Conservation (phyloP, 2,797 vertebrate species). For the Malacoctenus gilli region DNA sequence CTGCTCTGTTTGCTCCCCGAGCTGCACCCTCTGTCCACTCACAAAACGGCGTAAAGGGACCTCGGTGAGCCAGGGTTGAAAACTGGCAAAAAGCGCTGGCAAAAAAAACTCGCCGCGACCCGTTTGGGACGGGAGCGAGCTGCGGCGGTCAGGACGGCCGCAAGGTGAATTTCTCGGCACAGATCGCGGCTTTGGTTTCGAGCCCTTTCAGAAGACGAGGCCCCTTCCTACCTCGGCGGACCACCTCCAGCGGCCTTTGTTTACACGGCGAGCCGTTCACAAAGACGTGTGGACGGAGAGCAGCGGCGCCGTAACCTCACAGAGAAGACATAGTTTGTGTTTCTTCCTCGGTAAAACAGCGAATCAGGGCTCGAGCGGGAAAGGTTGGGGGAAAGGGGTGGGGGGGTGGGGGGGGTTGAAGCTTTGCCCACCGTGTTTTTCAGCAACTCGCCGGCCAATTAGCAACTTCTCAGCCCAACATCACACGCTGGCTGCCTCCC, state of each 20-base stretch:
- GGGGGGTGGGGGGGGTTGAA: too few species aligned
- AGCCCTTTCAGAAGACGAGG: constrained; percentile 40
- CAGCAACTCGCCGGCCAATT: constrained; percentile 52
- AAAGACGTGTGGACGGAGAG: constrained; percentile 42
- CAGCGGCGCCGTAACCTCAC: constrained; percentile 38
- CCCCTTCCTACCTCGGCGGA: constrained; percentile 47
- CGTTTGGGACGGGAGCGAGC: constrained; percentile 62
- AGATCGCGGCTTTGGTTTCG: constrained; percentile 47
- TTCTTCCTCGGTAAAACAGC: constrained; percentile 52
- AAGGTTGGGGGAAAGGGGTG: constrained; percentile 40
- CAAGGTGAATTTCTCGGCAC: constrained; percentile 52
- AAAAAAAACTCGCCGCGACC: constrained; percentile 60
- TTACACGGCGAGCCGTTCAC: constrained; percentile 66
- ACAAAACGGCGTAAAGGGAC: constrained; percentile 73
- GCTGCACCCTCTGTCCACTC: constrained; percentile 72
- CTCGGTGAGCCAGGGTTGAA: constrained; percentile 54
- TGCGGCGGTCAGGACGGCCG: constrained; percentile 33
- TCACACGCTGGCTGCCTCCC: constrained; percentile 22
- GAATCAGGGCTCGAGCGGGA: constrained; percentile 31
- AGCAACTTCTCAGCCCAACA: constrained; percentile 48
- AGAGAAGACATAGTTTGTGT: constrained; percentile 47
- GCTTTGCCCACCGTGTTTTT: constrained; percentile 31
- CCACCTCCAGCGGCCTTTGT: constrained; percentile 53
- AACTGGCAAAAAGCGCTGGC: constrained; percentile 41
- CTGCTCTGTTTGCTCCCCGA: constrained; percentile 75